These are phyloP conservation scores for Accipiter virgatus DNA, from an alignment of 2,113 vertebrate species.

Conservation along the genomic window DNA sequence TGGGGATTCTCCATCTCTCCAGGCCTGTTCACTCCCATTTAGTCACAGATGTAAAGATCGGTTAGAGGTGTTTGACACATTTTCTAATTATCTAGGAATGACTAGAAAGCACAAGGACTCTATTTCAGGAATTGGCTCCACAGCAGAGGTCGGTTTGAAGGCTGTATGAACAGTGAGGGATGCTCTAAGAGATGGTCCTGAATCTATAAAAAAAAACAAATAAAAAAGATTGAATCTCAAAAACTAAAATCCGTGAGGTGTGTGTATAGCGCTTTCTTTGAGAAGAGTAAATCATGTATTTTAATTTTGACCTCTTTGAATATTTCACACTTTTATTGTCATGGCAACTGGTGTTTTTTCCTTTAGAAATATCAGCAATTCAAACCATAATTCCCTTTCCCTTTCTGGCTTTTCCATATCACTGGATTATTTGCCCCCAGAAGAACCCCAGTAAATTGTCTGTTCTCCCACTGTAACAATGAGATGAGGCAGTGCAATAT, in stretches of 20 bases:
- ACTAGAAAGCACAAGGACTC: background rate
- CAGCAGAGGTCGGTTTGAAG: background rate
- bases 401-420: background rate
- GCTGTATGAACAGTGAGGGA: background rate
- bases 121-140: background rate
- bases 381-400: background rate
- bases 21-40: background rate
- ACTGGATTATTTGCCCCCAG: background rate
- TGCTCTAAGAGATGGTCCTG: background rate
- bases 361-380: conserved; percentile 23
- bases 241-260: background rate
- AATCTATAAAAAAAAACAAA: background rate
- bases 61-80: background rate
- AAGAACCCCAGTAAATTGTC: background rate
- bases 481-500: background rate
- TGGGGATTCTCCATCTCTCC: background rate
- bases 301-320: conserved; percentile 50
- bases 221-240: background rate
- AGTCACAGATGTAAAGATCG: background rate
- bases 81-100: background rate
- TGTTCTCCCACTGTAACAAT: background rate
- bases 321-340: conserved; percentile 61
- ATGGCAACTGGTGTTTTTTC: conserved; percentile 50
- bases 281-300: conserved; percentile 42
- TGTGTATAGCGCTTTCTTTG: background rate